phyloP scores from a whole-genome alignment of 2,113 vertebrate species.

The Danionella cerebrum region DNA sequence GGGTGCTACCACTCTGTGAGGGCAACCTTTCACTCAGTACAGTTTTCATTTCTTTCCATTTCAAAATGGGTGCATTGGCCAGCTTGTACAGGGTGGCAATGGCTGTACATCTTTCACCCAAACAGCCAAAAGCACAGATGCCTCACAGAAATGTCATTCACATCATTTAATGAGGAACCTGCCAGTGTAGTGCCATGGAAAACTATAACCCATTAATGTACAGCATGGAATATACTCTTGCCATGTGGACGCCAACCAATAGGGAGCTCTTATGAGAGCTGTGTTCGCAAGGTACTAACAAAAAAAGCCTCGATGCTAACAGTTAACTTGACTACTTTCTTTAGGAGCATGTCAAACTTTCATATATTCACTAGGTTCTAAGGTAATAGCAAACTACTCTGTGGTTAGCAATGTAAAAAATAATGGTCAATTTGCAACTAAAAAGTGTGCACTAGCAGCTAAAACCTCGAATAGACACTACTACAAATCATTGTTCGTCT shows the following conservation, averaged over 20 bases:
- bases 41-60: constrained; percentile 21
- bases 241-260: background rate
- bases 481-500: too few relatives aligned
- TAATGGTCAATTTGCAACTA: too few relatives aligned
- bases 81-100: constrained; percentile 43
- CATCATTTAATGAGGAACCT: constrained; percentile 53
- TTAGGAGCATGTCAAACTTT: background rate
- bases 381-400: background rate
- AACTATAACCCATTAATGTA: constrained; percentile 1
- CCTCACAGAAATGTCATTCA: constrained; percentile 50
- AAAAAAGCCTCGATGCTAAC: background rate
- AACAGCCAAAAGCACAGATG: constrained; percentile 22
- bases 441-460: too few relatives aligned
- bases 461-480: too few relatives aligned
- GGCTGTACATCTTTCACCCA: constrained; percentile 40
- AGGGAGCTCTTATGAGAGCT: background rate
- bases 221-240: background rate
- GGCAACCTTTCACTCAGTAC: constrained; percentile 31
- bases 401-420: background rate
- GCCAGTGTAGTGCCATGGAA: constrained; percentile 31
- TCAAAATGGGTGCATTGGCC: constrained; percentile 39
- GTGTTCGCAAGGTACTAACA: background rate
- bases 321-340: background rate
- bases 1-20: constrained; percentile 39
- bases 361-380: background rate